A percentile compares a stretch with the other conserved stretches of the same genome.
Evolutionary conservation across 2,113 vertebrate species (phyloP).

Genomic region (Gulo gulo): DNA sequence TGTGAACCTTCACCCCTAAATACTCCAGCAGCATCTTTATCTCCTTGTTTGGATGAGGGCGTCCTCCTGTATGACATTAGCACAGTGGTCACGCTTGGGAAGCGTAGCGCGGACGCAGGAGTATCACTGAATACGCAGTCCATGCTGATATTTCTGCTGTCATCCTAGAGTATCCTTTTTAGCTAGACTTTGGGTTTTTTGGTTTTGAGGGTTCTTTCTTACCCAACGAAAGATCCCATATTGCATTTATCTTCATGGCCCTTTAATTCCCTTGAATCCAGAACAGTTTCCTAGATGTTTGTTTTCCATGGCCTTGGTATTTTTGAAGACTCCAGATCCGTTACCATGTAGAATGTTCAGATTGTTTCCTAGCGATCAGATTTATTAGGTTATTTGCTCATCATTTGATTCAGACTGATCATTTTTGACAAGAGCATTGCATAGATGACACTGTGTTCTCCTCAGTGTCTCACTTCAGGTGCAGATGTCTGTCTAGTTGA

Average conservation of each 20-base stretch:
- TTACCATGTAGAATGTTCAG: background rate
- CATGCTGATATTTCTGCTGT: background rate
- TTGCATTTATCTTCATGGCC: background rate
- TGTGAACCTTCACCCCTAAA: background rate
- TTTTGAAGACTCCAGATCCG: background rate
- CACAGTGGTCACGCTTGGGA: background rate
- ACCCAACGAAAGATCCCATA: background rate
- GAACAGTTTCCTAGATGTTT: background rate
- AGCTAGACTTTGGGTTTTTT: background rate
- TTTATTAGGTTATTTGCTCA: background rate
- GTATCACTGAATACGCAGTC: background rate
- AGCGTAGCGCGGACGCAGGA: too few species aligned
- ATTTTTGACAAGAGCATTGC: background rate
- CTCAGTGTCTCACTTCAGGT: background rate
- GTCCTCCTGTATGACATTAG: background rate
- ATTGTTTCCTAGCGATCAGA: background rate
- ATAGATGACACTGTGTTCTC: background rate
- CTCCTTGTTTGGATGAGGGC: background rate
- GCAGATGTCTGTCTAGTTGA: background rate
- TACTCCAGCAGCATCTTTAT: background rate
- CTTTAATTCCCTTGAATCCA: conserved; percentile 15
- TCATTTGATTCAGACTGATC: background rate
- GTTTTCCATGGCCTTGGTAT: background rate
- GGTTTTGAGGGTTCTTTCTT: background rate
- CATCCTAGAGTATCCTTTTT: background rate